Conservation (phyloP, 2,888 invertebrate genomes). For the Oegoconia quadripuncta region DNA sequence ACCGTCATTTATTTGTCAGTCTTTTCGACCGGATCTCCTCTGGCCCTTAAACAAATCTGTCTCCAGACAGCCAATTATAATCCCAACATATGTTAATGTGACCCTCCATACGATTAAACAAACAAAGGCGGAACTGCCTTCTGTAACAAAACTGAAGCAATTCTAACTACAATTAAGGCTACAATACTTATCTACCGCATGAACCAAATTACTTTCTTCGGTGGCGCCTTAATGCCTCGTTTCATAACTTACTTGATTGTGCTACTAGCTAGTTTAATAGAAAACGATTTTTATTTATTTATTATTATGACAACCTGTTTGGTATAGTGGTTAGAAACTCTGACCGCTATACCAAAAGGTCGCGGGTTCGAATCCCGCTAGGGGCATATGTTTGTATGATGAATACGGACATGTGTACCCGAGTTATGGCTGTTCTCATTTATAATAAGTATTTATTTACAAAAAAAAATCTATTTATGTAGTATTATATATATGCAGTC, state of each 20-base stretch:
- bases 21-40: too few species aligned
- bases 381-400: too few species aligned
- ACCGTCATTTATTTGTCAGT: too few species aligned
- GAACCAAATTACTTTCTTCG: slow-evolving; percentile 57
- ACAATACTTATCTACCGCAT: slow-evolving; percentile 42
- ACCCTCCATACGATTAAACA: slow-evolving; percentile 19
- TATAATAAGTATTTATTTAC: too few species aligned
- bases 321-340: too few species aligned
- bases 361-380: too few species aligned
- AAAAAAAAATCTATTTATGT: too few species aligned
- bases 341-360: too few species aligned
- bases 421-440: too few species aligned
- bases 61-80: not conserved
- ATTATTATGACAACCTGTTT: too few species aligned
- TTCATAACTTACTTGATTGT: slow-evolving; percentile 20
- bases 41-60: not conserved
- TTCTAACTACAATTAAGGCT: slow-evolving; percentile 51
- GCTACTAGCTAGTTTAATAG: not conserved
- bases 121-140: slow-evolving; percentile 25
- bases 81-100: slow-evolving; percentile 3
- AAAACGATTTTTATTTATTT: not conserved
- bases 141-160: slow-evolving; percentile 40
- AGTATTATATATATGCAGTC: too few species aligned
- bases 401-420: too few species aligned
- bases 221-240: slow-evolving; percentile 38